A percentile compares a stretch with the other conserved stretches of the same genome.
These are phyloP conservation scores for Hesperophylax magnus DNA, from an alignment of 1,140 invertebrate genomes.

Conservation along the genomic window DNA sequence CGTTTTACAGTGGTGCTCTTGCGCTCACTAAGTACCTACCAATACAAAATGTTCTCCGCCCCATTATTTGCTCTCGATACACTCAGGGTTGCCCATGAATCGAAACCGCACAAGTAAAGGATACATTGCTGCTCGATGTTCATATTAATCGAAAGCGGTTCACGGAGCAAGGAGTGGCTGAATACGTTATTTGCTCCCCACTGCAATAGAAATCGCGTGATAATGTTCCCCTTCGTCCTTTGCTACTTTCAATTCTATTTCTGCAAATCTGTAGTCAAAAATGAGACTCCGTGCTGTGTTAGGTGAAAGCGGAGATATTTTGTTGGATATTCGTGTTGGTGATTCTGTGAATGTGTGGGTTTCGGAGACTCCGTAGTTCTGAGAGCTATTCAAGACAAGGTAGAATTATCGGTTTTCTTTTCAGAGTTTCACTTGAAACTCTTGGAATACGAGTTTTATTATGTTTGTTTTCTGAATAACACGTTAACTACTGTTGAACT, in stretches of 20 bases:
- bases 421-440: too few species aligned
- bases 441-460: too few species aligned
- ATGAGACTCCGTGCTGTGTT: not conserved
- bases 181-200: not conserved
- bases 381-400: not conserved
- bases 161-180: not conserved
- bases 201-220: not conserved
- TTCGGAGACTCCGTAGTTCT: not conserved
- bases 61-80: too few species aligned
- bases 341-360: not conserved
- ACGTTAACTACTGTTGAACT: too few species aligned
- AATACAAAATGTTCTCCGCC: too few species aligned
- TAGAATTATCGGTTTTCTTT: too few species aligned
- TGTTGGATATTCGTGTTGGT: not conserved
- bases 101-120: not conserved
- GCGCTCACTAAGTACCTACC: too few species aligned
- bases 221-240: not conserved
- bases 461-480: too few species aligned
- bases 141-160: constrained; percentile 31
- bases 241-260: not conserved
- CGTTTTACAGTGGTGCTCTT: too few species aligned
- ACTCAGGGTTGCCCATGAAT: not conserved
- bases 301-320: not conserved
- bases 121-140: not conserved
- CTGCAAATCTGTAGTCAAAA: not conserved